Evolutionary conservation across 2,888 invertebrate species (phyloP).

Genomic region (Acrobasis repandana): DNA sequence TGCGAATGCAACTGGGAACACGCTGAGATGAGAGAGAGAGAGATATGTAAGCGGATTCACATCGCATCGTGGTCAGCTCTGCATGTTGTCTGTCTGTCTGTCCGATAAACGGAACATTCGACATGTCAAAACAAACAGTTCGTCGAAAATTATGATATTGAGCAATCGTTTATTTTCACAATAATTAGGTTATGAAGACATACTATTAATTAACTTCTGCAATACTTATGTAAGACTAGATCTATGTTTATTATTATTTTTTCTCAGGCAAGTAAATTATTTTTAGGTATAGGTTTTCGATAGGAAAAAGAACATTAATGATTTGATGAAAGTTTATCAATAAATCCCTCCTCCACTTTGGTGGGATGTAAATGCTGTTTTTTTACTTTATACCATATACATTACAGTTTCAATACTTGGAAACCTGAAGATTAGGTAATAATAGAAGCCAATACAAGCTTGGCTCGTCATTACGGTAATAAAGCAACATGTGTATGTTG

Average conservation of each 20-base stretch:
- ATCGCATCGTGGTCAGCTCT: conserved; percentile 53
- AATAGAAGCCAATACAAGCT: not conserved
- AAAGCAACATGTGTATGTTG: conserved; percentile 50
- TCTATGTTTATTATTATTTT: too few species aligned
- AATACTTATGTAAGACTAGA: not conserved
- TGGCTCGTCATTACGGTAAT: conserved; percentile 31
- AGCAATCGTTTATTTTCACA: conserved; percentile 36
- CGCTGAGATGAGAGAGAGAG: too few species aligned
- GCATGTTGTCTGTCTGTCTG: conserved; percentile 54
- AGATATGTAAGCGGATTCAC: not conserved
- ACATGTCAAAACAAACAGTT: conserved; percentile 63
- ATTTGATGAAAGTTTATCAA: too few species aligned
- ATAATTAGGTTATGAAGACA: not conserved
- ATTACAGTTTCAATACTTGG: too few species aligned
- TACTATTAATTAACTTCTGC: not conserved
- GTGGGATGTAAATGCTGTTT: too few species aligned
- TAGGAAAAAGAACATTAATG: too few species aligned
- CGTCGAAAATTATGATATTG: conserved; percentile 56
- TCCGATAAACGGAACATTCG: conserved; percentile 44
- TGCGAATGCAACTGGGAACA: too few species aligned
- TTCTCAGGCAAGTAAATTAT: too few species aligned
- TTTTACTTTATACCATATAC: too few species aligned
- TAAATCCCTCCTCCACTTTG: too few species aligned
- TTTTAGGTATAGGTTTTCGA: not conserved
- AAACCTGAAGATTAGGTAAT: too few species aligned